Percentiles rank a stretch among this genome's conserved stretches.
Evolutionary conservation across 30 jellyfish, hydroid and myxozoan genomes (phyloP).

Genomic region (Cassiopea andromeda): DNA sequence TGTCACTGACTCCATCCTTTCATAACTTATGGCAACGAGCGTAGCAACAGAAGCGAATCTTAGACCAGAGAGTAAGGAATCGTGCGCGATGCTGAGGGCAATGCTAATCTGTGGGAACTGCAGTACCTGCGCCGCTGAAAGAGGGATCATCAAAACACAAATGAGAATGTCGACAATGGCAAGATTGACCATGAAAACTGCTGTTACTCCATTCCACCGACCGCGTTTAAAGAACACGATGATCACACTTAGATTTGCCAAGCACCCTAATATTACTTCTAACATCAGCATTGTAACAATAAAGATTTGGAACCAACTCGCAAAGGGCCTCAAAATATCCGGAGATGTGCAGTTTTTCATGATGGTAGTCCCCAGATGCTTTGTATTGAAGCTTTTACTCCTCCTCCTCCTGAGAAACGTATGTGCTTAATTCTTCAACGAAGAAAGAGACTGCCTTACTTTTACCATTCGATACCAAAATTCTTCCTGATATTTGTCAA

Average conservation of each 20-base stretch:
- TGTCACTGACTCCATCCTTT: slow-evolving; percentile 64
- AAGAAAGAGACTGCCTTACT: too few relatives aligned
- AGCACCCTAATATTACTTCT: slow-evolving; percentile 55
- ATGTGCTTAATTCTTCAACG: too few relatives aligned
- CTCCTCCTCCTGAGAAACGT: too few relatives aligned
- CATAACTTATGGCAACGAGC: slow-evolving; percentile 64
- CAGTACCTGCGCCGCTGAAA: slow-evolving; percentile 29
- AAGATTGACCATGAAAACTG: slow-evolving; percentile 58
- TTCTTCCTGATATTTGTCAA: too few relatives aligned
- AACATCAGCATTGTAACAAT: slow-evolving; percentile 23
- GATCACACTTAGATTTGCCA: slow-evolving; percentile 46
- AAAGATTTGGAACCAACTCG: slow-evolving; percentile 34
- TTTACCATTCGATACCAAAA: too few relatives aligned
- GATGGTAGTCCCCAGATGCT: background rate
- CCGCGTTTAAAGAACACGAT: slow-evolving; percentile 59
- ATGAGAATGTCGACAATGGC: slow-evolving; percentile 43
- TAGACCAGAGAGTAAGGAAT: slow-evolving; percentile 67
- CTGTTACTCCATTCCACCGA: slow-evolving; percentile 54
- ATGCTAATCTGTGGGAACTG: slow-evolving; percentile 18
- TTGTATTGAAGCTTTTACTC: too few relatives aligned
- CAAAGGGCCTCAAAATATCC: background rate
- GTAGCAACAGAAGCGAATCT: slow-evolving; percentile 64
- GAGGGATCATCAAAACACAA: slow-evolving; percentile 47
- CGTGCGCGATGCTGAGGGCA: slow-evolving; percentile 29
- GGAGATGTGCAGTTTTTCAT: slow-evolving; percentile 22